Base-by-base conservation (phyloP, 2,797 vertebrate genomes). In the Nyctibius grandis region DNA sequence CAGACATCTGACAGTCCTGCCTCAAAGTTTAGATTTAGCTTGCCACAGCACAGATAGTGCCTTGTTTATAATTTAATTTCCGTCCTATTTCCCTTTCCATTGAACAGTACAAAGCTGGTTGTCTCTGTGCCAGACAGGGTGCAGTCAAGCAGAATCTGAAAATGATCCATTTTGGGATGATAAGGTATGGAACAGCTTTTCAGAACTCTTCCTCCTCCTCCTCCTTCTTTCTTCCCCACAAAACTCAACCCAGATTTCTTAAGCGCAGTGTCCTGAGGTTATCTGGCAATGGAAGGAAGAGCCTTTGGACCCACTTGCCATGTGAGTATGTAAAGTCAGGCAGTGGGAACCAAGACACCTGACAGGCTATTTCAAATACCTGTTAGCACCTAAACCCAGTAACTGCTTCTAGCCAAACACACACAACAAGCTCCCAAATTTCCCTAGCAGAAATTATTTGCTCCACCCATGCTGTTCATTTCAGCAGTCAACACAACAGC, bases 361-460 rank as follows among this genome's bases (percentile, higher is more conserved):
- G 76, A 81, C 47, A 89, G 36, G 15, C 69, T 88, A 45, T 87
- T 94, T 79, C 83, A 95, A 91, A 94, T 74, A 93, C 83, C 83
- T 95, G 60, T 79, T 82, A 89, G 94, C 83, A 85, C 26, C 22
- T 31, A 95, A 85, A 95, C 51, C 70, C 83, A 90, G 3, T 60
- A 93, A 82, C 88, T 89, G 83, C 95, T 93, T 74, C 90, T 34
- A 77, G 91, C 56, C 84, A 95, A 96, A 95, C 85, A 60, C 34
- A 94, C 74, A 95, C 70, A 96, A 93, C 76, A 76, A 95, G 90
- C 84, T 96, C 78, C 84, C 88, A 57, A 47, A 96, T 95, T 92
- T 95, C 94, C 91, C 80, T 92, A 91, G 42, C 74, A 96, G 90
- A 92, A 96, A 87, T 93, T 91, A 89, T 78, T 95, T 93, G 83